phyloP scores from a whole-genome alignment of 2,888 invertebrate species.

The Trichogramma dendrolimi region DNA sequence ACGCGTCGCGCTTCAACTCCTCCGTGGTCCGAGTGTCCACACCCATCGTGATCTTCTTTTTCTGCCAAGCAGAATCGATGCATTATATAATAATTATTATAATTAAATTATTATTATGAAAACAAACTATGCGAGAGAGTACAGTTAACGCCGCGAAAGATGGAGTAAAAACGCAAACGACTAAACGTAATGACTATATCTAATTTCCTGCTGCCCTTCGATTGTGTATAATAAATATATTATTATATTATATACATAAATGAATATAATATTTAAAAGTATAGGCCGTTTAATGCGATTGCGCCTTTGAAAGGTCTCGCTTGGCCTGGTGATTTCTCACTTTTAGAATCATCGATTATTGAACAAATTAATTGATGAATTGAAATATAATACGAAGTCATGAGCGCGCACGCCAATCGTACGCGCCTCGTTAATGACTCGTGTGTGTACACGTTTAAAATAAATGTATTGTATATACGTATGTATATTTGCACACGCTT shows the following conservation, averaged over 20 bases:
- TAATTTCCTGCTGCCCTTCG: conserved; percentile 25
- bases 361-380: conserved; percentile 4
- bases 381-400: conserved; percentile 2
- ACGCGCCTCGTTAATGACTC: conserved; percentile 10
- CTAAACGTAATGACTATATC: conserved; percentile 17
- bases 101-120: no score
- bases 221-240: neutral
- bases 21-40: conserved; percentile 24
- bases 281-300: conserved; percentile 2
- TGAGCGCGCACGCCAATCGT: conserved; percentile 13
- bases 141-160: no score
- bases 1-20: neutral
- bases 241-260: no score
- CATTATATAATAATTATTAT: no score
- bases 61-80: conserved; percentile 28
- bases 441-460: conserved; percentile 4
- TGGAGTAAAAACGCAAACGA: conserved; percentile 19
- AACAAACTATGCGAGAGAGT: no score
- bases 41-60: conserved; percentile 16
- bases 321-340: conserved; percentile 19
- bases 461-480: conserved; percentile 2
- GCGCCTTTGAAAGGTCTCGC: conserved; percentile 27
- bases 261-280: no score
- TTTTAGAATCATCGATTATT: conserved; percentile 20
- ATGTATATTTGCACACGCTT: conserved; percentile 8